phyloP scores from a whole-genome alignment of 2,797 vertebrate genomes.

The Huso huso region DNA sequence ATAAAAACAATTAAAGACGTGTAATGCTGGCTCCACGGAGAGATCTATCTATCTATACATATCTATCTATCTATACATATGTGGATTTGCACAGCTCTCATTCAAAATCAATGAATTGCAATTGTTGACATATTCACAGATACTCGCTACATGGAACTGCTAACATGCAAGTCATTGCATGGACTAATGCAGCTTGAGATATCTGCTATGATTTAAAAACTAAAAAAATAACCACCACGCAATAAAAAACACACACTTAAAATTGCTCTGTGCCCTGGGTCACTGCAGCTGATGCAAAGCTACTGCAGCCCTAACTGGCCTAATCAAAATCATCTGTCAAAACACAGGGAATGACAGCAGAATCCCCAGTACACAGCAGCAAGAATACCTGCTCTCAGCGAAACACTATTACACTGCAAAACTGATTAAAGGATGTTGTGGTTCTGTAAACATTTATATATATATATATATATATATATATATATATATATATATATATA shows the following conservation, averaged over 20 bases:
- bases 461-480: too few species aligned
- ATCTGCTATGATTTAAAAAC: not conserved
- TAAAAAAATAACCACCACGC: not conserved
- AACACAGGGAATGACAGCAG: not conserved
- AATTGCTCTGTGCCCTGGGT: not conserved
- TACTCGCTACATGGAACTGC: too few species aligned
- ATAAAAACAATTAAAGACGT: too few species aligned
- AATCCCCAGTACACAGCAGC: too few species aligned
- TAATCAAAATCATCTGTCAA: constrained; percentile 3
- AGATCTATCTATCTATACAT: too few species aligned
- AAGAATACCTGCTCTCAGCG: too few species aligned
- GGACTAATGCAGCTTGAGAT: not conserved
- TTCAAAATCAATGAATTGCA: too few species aligned
- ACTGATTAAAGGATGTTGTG: not conserved
- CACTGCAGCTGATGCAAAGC: not conserved
- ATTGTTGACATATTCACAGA: too few species aligned
- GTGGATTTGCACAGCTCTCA: too few species aligned
- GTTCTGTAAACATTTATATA: not conserved
- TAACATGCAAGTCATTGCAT: too few species aligned
- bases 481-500: not conserved
- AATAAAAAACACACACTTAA: not conserved
- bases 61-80: too few species aligned
- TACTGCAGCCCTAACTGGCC: not conserved
- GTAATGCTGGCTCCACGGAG: not conserved
- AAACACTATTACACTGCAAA: not conserved